These are phyloP conservation scores for Megastigmus dorsalis DNA, from an alignment of 2,888 invertebrate genomes.

Conservation along the genomic window DNA sequence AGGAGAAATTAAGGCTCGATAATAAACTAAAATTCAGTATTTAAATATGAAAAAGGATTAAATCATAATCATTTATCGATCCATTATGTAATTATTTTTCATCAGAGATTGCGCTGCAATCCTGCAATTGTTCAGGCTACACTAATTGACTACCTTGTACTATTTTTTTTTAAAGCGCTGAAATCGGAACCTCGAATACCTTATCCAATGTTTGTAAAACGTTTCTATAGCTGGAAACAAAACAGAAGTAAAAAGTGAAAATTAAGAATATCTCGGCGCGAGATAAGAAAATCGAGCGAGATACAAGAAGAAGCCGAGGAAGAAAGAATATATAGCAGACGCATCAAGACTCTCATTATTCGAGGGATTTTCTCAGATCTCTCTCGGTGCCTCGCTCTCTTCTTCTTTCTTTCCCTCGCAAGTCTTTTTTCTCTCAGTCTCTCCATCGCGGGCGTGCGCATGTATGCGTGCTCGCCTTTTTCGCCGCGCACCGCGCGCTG, in stretches of 20 bases:
- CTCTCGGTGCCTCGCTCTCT: background rate
- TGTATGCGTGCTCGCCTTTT: background rate
- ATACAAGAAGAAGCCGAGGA: background rate
- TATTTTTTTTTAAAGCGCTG: too few relatives aligned
- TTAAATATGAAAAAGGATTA: too few relatives aligned
- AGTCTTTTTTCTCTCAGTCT: background rate
- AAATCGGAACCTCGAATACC: too few relatives aligned
- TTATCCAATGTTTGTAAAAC: too few relatives aligned
- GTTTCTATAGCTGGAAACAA: too few relatives aligned
- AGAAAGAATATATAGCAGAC: constrained; percentile 5
- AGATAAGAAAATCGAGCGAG: background rate
- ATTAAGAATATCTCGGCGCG: constrained; percentile 5
- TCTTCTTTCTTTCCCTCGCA: constrained; percentile 11
- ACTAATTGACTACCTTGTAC: too few relatives aligned
- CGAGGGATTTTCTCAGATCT: constrained; percentile 45
- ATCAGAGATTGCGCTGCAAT: too few relatives aligned
- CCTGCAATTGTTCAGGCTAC: too few relatives aligned
- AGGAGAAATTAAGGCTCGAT: too few relatives aligned
- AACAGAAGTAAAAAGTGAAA: background rate
- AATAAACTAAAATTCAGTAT: too few relatives aligned
- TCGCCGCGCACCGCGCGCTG: background rate
- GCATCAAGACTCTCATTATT: constrained; percentile 47
- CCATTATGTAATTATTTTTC: too few relatives aligned
- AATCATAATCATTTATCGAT: too few relatives aligned
- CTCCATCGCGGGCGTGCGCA: background rate